A percentile compares a stretch with the other conserved stretches of the same genome.
These are phyloP conservation scores for Silurus aristotelis DNA, from an alignment of 2,797 vertebrate species.

Conservation along the genomic window DNA sequence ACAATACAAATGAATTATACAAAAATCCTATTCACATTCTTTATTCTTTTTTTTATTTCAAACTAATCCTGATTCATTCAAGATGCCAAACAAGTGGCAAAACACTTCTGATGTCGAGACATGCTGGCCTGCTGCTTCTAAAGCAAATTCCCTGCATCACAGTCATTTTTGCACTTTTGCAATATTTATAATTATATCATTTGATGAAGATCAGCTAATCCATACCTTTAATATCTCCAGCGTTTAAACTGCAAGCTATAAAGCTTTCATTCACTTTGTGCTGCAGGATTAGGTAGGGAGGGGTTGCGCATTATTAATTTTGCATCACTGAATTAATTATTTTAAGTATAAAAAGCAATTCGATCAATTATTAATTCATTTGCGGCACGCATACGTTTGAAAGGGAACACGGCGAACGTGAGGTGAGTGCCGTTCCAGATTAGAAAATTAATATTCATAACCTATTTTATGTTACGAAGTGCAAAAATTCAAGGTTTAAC, in stretches of 20 bases:
- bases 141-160: slow-evolving; percentile 8
- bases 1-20: no score
- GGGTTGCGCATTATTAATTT: slow-evolving; percentile 83
- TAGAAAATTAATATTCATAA: slow-evolving; percentile 94
- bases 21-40: no score
- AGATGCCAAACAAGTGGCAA: neutral
- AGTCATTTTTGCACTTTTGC: neutral
- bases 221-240: slow-evolving; percentile 42
- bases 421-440: slow-evolving; percentile 79
- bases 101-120: slow-evolving; percentile 5
- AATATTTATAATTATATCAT: neutral
- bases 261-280: slow-evolving; percentile 64
- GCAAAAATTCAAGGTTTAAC: slow-evolving; percentile 64
- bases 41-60: no score
- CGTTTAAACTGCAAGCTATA: slow-evolving; percentile 61
- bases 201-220: slow-evolving; percentile 28
- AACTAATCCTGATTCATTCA: neutral
- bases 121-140: slow-evolving; percentile 30
- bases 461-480: slow-evolving; percentile 77
- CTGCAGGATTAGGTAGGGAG: slow-evolving; percentile 55
- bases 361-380: slow-evolving; percentile 90
- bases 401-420: slow-evolving; percentile 60
- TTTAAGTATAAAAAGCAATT: slow-evolving; percentile 85
- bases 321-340: slow-evolving; percentile 89
- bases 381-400: slow-evolving; percentile 66